Evolutionary conservation across 2,797 vertebrate genomes (phyloP), one percentile per base, ranked within the genome.

Genomic region (Tangara arthus): DNA sequence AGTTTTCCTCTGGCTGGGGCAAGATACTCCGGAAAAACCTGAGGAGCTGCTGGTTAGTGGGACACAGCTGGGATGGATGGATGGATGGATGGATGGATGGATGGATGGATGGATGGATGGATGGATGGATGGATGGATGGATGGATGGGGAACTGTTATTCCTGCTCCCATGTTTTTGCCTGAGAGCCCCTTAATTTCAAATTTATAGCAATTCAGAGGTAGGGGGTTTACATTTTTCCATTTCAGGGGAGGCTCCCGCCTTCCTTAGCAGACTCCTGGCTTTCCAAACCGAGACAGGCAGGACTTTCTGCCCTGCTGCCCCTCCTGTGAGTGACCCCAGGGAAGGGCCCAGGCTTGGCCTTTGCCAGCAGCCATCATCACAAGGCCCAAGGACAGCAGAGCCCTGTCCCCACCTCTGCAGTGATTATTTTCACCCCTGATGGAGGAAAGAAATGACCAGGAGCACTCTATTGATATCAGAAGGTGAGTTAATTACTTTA

Each of bases 321-420:
- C 13, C 39, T 59, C 34, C 71, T 37, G 0, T 9, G 44, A 19
- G 24, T 4, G 53, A 18, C 3, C 4, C 5, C 55, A 13, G 1
- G 13, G n/a, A 37, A 61, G 46, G 32, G 5, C 3, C 46, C 28
- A 11, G 26, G 10, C 24, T 32, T 8, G 9, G 42, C 24, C n/a
- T 64, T 27, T 15, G 16, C 27, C 34, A 19, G 2, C 19, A 19
- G 24, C 0, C 0, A 46, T 14, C 35, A 37, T 37, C 11, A 12
- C 49, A n/a, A 34, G n/a, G 28, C 7, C 6, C 6, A 5, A 30
- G 56, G 22, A 17, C 6, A 6, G 1, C 22, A 6, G 20, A 27
- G 53, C 5, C 60, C n/a, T 16, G 3, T 55, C 19, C 52, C 52
- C 52, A 21, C 30, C 19, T 19, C 50, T 2, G 52, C 5, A 50